Evolutionary conservation across 2,797 vertebrate species (phyloP).

Genomic region (Astyanax mexicanus): DNA sequence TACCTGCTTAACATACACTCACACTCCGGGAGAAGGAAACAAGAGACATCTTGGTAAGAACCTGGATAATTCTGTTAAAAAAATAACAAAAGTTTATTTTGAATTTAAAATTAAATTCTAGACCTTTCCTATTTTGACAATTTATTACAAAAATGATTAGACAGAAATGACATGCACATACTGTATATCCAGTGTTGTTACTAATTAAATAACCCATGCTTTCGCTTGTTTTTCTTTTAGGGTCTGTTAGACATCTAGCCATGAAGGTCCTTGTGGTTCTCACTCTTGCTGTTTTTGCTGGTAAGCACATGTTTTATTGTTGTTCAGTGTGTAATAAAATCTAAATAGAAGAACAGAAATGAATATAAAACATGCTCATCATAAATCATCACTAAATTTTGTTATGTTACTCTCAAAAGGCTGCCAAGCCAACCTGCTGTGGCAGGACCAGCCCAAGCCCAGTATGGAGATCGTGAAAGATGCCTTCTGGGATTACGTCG

Average conservation of each 20-base stretch:
- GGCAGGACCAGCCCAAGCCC: slow-evolving; percentile 49
- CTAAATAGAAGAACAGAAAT: background rate
- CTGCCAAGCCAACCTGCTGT: slow-evolving; percentile 66
- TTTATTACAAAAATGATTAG: too few relatives aligned
- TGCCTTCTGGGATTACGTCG: slow-evolving; percentile 79
- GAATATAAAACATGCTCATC: background rate
- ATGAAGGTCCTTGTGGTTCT: slow-evolving; percentile 75
- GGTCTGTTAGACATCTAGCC: slow-evolving; percentile 38
- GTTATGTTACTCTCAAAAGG: slow-evolving; percentile 44
- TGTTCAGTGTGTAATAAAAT: too few relatives aligned
- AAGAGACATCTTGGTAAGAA: slow-evolving; percentile 52
- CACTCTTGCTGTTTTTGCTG: slow-evolving; percentile 62
- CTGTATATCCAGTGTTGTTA: background rate
- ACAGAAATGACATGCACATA: background rate
- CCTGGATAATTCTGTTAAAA: background rate
- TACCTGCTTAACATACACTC: slow-evolving; percentile 9
- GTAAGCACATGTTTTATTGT: slow-evolving; percentile 62
- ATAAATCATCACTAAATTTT: background rate
- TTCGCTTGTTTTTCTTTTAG: slow-evolving; percentile 8
- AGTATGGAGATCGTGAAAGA: slow-evolving; percentile 73
- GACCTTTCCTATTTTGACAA: too few relatives aligned
- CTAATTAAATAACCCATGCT: background rate
- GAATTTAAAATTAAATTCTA: too few relatives aligned
- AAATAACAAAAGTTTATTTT: too few relatives aligned
- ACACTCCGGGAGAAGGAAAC: slow-evolving; percentile 36